Base-by-base conservation (phyloP, 2,113 vertebrate genomes). In the Scalopus aquaticus region DNA sequence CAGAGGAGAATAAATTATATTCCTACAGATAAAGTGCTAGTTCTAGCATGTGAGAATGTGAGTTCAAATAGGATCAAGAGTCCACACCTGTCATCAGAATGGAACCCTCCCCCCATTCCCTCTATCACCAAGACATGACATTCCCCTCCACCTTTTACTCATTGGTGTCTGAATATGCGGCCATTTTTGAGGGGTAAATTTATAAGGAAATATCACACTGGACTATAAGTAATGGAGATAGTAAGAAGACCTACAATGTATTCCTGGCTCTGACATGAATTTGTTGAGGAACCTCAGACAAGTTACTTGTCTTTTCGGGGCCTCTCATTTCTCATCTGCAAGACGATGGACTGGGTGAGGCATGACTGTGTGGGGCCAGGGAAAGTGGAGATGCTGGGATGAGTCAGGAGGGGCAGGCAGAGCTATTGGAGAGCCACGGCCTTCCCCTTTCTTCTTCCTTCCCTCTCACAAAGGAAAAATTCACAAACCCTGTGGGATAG, bases 1-100 rank as follows among this genome's bases (percentile, higher is more conserved):
- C 46, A 92, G 90, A 94, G 39, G 64, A 91, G 49, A 89, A 88
- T 73, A 84, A 87, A 77, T 84, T 35, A 89, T 67, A 80, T 80
- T 28, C 54, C 46, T 82, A 56, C 19, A 92, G n/a, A 83, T 60
- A 76, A 77, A 92, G 42, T 37, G 32, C 72, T 72, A 24, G 88
- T 93, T 91, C 86, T 62, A 78, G 67, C 42, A 77, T 35, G 39
- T 42, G 32, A 42, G 73, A n/a, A n/a, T n/a, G n/a, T n/a, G n/a
- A n/a, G n/a, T 90, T 92, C 65, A 81, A 88, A 58, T 30, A 65
- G 81, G 49, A 73, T 77, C 19, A 54, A 56, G 69, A 93, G 39
- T 22, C 15, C n/a, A 90, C 6, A 51, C 0, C 22, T 80, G 16
- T 17, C 67, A 56, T 86, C 89, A 86, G 86, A 94, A 81, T 1